Base-by-base conservation (phyloP, 2,888 invertebrate genomes). In the Ochropleura leucogaster region DNA sequence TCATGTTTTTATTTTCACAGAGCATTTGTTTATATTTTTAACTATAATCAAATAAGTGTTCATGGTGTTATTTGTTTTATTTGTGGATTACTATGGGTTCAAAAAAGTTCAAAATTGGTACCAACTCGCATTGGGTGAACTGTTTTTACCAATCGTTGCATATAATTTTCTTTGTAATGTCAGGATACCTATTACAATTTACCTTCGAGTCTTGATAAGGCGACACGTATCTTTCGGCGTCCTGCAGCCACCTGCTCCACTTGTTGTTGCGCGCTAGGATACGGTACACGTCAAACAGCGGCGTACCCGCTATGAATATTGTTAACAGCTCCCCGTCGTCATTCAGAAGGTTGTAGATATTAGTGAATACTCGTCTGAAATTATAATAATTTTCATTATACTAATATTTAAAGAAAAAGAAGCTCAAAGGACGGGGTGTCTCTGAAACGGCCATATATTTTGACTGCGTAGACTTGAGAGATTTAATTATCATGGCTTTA, bases 301-400 rank as follows among this genome's bases (percentile, higher is more conserved):
- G 97, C 90, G 97, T 97, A 57, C 96, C 96, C 0, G 97, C 98
- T 20, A 98, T 90, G 86, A 98, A 98, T 55, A 97, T 97, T 10
- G 98, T 89, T 12, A 98, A 92, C 64, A 97, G 97, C 84, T 97
- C 97, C 3, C 98, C 98, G 7, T 97, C 97, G 0, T 97, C 97
- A 79, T 95, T 96, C n/a, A 98, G 92, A 63, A 98, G 92, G 55
- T 97, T 93, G 90, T 96, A 97, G 63, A 98, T 97, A 88, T 92
- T 93, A 9, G 68, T 80, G 76, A 98, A 95, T 0, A 97, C 97
- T 86, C 93, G 95, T 85, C 97, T 98, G 93, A 68, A 95, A 95
- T 65, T 3, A 62, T 30, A 42, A 55, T 30, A 30, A 30, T 30
- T 30, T 30, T 30, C 30, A 30, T 30, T 30, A 2, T 30, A 30